Conservation (phyloP, 2,888 invertebrate genomes). For the Drosophila ustulata region DNA sequence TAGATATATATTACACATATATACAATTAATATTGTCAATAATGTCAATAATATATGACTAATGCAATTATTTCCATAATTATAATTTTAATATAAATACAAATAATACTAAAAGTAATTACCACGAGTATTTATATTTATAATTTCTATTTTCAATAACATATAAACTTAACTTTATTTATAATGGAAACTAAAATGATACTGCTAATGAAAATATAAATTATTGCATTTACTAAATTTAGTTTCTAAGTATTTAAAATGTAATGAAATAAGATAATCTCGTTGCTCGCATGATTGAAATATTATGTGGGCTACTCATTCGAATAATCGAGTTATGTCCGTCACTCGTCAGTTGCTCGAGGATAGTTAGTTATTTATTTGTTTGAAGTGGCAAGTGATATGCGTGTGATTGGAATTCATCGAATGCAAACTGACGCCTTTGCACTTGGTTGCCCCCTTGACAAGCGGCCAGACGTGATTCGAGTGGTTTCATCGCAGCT, state of each 20-base stretch:
- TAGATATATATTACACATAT: too few species aligned
- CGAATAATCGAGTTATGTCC: constrained; percentile 23
- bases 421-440: constrained; percentile 77
- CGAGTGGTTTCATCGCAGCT: constrained; percentile 45
- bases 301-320: neutral
- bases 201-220: too few species aligned
- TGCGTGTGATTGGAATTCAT: constrained; percentile 77
- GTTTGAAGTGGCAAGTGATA: constrained; percentile 67
- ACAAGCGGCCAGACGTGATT: constrained; percentile 49
- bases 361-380: constrained; percentile 37
- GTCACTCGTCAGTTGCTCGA: constrained; percentile 10
- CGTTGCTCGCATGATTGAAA: neutral
- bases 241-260: neutral
- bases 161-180: too few species aligned
- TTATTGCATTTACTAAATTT: too few species aligned
- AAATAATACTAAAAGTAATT: too few species aligned
- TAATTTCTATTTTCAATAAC: neutral
- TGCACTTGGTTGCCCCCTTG: constrained; percentile 63
- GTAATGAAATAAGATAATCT: neutral
- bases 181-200: too few species aligned
- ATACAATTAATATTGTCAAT: too few species aligned
- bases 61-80: too few species aligned
- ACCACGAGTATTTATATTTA: too few species aligned
- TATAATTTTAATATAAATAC: too few species aligned
- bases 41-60: too few species aligned